Evolutionary conservation across 2,113 vertebrate species (phyloP).

Genomic region (Nyctibius bracteatus): DNA sequence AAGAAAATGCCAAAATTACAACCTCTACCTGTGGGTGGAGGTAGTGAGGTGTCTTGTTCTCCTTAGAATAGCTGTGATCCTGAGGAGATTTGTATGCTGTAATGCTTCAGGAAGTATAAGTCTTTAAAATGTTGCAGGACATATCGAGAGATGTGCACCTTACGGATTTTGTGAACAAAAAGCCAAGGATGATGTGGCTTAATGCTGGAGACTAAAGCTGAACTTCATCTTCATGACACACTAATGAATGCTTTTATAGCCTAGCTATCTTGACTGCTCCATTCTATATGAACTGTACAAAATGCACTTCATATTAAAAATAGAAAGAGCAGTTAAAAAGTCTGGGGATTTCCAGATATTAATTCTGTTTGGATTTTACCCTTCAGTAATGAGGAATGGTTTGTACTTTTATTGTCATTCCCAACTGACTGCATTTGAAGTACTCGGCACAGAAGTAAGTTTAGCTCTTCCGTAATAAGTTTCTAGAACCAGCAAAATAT

Average conservation of each 20-base stretch:
- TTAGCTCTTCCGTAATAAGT: constrained; percentile 16
- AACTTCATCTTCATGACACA: not conserved
- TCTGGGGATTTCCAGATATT: constrained; percentile 15
- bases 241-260: not conserved
- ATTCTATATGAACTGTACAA: not conserved
- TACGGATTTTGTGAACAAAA: not conserved
- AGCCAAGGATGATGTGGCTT: not conserved
- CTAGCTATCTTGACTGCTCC: not conserved
- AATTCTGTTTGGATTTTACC: constrained; percentile 39
- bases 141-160: not conserved
- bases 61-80: not conserved
- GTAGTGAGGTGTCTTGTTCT: not conserved
- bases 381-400: not conserved
- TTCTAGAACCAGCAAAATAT: constrained; percentile 28
- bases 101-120: not conserved
- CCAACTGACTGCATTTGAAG: constrained; percentile 17
- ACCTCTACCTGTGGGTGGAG: not conserved
- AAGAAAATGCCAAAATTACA: not conserved
- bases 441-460: not conserved
- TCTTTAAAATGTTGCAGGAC: not conserved
- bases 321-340: not conserved
- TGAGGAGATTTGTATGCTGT: not conserved
- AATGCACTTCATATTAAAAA: constrained; percentile 4
- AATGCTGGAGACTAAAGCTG: not conserved
- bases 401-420: constrained; percentile 40